Percentiles rank a stretch among this genome's conserved stretches.
phyloP scores from a whole-genome alignment of 2,888 invertebrate species.

The Horisme vitalbata region DNA sequence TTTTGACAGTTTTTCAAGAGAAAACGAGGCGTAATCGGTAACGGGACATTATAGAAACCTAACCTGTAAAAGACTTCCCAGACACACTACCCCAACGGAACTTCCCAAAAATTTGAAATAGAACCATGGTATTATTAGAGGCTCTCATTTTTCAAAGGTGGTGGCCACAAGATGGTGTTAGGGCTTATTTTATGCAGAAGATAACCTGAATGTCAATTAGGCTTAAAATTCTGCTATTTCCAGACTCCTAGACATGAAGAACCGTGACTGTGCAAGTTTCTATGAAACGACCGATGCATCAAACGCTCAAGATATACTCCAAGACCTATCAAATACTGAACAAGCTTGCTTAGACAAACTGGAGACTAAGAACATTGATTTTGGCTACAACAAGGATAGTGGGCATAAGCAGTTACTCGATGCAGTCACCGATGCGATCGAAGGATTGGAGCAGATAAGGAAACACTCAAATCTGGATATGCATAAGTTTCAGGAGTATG shows the following conservation, averaged over 20 bases:
- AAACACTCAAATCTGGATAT: slow-evolving; percentile 61
- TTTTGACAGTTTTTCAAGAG: no score
- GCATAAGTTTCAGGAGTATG: slow-evolving; percentile 58
- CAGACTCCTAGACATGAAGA: slow-evolving; percentile 65
- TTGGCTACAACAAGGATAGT: slow-evolving; percentile 60
- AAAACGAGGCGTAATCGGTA: no score
- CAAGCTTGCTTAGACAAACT: slow-evolving; percentile 58
- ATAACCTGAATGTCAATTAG: no score
- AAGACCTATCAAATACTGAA: slow-evolving; percentile 47
- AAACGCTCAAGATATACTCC: slow-evolving; percentile 45
- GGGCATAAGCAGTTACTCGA: slow-evolving; percentile 68
- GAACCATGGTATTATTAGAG: no score
- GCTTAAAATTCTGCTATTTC: no score
- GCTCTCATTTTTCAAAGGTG: no score
- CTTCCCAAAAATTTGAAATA: no score
- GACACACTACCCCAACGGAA: no score
- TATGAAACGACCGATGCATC: slow-evolving; percentile 52
- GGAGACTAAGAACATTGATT: slow-evolving; percentile 62
- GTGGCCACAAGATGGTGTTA: no score
- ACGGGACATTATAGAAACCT: no score
- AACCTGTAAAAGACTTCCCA: no score
- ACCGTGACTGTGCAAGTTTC: slow-evolving; percentile 49
- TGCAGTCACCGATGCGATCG: slow-evolving; percentile 67
- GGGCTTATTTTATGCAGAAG: no score
- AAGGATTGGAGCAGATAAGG: slow-evolving; percentile 65